Conservation (phyloP, 1,140 invertebrate genomes). For the Pachyrhynchus sulphureomaculatus region DNA sequence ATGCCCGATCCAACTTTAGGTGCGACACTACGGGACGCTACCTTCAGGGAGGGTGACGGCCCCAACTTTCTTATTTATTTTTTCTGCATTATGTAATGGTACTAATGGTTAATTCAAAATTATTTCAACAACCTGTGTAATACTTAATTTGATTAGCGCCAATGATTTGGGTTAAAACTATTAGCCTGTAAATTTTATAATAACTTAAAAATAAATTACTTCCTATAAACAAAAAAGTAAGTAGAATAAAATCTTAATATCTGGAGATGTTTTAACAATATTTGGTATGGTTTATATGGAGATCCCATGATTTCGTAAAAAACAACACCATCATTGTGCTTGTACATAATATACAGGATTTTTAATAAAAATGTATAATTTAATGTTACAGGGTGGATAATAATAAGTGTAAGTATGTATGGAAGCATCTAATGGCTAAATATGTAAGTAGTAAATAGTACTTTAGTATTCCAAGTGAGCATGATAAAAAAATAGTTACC, state of each 20-base stretch:
- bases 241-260: background rate
- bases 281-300: constrained; percentile 13
- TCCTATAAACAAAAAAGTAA: background rate
- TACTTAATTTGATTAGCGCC: too few species aligned
- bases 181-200: background rate
- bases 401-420: background rate
- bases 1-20: too few species aligned
- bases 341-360: background rate
- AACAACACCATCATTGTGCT: background rate
- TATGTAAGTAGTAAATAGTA: background rate
- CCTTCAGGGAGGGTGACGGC: too few species aligned
- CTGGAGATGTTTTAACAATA: background rate
- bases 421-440: constrained; percentile 25
- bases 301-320: constrained; percentile 3
- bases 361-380: too few species aligned
- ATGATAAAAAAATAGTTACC: background rate
- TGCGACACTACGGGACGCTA: too few species aligned
- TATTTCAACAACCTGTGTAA: too few species aligned
- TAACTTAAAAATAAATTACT: background rate
- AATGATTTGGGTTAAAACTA: too few species aligned
- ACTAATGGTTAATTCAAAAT: too few species aligned
- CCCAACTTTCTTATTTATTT: too few species aligned
- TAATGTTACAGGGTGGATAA: too few species aligned
- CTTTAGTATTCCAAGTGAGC: background rate
- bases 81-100: too few species aligned